Percentiles rank a stretch among this genome's conserved stretches.
Evolutionary conservation across 2,113 vertebrate genomes (phyloP).

Genomic region (Phocoena phocoena): DNA sequence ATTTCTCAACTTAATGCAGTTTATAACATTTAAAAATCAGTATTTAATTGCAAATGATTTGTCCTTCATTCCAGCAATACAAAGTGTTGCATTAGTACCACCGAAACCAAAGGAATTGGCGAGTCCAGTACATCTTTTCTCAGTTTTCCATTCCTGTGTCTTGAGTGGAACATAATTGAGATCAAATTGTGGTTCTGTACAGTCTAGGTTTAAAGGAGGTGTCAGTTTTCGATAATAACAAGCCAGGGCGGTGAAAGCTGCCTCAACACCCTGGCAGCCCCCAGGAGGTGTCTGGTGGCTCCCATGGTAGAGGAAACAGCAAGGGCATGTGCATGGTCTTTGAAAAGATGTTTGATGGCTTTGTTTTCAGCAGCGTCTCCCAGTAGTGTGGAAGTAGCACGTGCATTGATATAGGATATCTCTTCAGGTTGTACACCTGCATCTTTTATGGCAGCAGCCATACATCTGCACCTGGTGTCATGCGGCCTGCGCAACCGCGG

Average conservation of each 20-base stretch:
- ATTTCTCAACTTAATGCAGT: neutral
- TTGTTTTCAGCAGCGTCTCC: constrained; percentile 95
- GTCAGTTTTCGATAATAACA: constrained; percentile 91
- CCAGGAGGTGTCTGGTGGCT: constrained; percentile 94
- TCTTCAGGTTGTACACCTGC: constrained; percentile 87
- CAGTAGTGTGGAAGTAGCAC: constrained; percentile 95
- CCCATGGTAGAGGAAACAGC: constrained; percentile 96
- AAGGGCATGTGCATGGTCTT: constrained; percentile 79
- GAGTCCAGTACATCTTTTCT: constrained; percentile 87
- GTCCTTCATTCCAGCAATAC: constrained; percentile 87
- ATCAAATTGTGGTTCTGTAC: constrained; percentile 92
- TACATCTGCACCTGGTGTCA: constrained; percentile 85
- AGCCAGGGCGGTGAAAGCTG: constrained; percentile 94
- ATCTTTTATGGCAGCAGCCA: constrained; percentile 92
- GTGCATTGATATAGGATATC: constrained; percentile 93
- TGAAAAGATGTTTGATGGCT: constrained; percentile 94
- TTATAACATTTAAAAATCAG: neutral
- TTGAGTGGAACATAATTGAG: constrained; percentile 92
- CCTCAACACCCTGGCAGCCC: constrained; percentile 93
- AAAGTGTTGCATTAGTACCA: constrained; percentile 96
- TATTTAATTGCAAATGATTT: neutral
- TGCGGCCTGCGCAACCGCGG: too few species aligned
- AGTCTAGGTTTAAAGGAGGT: constrained; percentile 95
- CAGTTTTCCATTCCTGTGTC: constrained; percentile 89
- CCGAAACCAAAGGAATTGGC: constrained; percentile 98